Conservation (phyloP, 2,888 invertebrate genomes). For the Cryptus viduatorius region DNA sequence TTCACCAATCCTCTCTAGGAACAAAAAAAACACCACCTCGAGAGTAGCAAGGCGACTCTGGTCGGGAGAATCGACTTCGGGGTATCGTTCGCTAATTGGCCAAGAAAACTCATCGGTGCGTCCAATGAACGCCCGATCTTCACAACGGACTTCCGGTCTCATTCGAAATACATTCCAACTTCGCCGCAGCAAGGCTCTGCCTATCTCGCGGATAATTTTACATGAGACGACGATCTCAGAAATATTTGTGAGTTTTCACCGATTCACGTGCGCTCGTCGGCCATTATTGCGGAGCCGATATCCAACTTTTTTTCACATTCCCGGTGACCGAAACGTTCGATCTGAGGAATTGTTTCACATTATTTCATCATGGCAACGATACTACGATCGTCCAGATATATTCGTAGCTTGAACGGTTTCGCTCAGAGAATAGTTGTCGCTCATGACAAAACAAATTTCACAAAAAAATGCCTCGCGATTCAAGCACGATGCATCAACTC, state of each 20-base stretch:
- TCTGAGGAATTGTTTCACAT: conserved; percentile 3
- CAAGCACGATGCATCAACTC: conserved; percentile 51
- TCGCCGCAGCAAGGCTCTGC: neutral
- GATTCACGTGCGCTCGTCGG: conserved; percentile 55
- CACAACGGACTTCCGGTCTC: conserved; percentile 35
- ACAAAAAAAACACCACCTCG: conserved; percentile 29
- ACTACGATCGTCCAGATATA: conserved; percentile 90
- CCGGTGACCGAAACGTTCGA: conserved; percentile 33
- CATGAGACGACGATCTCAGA: no score
- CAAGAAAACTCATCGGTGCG: neutral
- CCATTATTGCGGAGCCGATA: conserved; percentile 43
- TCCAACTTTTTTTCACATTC: conserved; percentile 25
- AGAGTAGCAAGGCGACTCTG: conserved; percentile 1
- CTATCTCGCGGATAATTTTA: no score
- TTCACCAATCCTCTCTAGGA: conserved; percentile 36
- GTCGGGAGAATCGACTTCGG: conserved; percentile 7
- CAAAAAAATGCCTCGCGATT: conserved; percentile 32
- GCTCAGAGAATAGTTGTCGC: conserved; percentile 88
- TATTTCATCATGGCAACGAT: conserved; percentile 87
- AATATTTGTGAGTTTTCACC: conserved; percentile 10
- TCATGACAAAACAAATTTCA: conserved; percentile 48
- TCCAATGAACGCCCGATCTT: conserved; percentile 14
- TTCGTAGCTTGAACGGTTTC: conserved; percentile 90
- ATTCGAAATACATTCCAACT: neutral
- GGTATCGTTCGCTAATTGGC: conserved; percentile 19